phyloP scores from a whole-genome alignment of 1,140 invertebrate species.

The Streblospio benedicti region DNA sequence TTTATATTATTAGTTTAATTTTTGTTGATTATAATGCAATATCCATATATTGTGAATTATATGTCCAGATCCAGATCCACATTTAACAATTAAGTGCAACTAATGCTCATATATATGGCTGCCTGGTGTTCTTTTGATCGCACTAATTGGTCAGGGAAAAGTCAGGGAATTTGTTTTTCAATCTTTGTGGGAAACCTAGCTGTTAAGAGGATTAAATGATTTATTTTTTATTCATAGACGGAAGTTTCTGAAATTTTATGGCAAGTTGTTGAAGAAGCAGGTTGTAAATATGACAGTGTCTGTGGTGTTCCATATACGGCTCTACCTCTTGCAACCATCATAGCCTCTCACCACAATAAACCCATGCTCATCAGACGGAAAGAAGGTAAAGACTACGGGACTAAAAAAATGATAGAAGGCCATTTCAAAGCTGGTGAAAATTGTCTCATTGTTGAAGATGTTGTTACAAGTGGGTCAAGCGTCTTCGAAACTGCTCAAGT shows the following conservation, averaged over 20 bases:
- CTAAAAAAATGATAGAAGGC: slow-evolving; percentile 92
- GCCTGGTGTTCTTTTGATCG: too few relatives aligned
- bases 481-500: slow-evolving; percentile 76
- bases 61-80: too few relatives aligned
- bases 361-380: slow-evolving; percentile 81
- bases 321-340: slow-evolving; percentile 79
- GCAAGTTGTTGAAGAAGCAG: slow-evolving; percentile 50
- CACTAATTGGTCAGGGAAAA: too few relatives aligned
- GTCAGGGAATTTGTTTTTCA: too few relatives aligned
- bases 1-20: too few relatives aligned
- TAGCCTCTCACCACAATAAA: slow-evolving; percentile 49
- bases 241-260: slow-evolving; percentile 60
- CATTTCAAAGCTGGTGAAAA: slow-evolving; percentile 64
- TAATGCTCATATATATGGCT: too few relatives aligned
- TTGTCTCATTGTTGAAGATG: slow-evolving; percentile 91
- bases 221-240: slow-evolving; percentile 48
- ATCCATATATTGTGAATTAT: too few relatives aligned
- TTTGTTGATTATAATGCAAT: too few relatives aligned
- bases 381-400: slow-evolving; percentile 84
- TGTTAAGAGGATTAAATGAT: too few relatives aligned
- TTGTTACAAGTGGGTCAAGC: slow-evolving; percentile 88
- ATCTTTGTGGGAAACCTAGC: too few relatives aligned
- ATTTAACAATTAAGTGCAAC: too few relatives aligned
- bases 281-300: slow-evolving; percentile 57
- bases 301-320: slow-evolving; percentile 97